Conservation (phyloP, 2,113 vertebrate genomes). For the Otolemur garnettii region DNA sequence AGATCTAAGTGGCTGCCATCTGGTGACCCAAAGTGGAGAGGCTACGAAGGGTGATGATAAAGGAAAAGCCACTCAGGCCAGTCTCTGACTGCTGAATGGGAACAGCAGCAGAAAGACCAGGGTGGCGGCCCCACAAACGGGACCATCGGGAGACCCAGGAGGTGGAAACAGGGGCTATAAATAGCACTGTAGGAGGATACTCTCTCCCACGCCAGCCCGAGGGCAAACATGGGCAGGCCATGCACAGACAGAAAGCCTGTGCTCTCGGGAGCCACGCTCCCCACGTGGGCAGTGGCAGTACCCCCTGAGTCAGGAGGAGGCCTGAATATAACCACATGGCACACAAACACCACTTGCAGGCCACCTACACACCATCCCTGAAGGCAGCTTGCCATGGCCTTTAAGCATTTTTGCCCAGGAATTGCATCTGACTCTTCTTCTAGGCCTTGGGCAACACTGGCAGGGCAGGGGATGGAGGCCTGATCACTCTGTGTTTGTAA, state of each 20-base stretch:
- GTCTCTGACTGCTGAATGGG: background rate
- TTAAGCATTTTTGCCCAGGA: background rate
- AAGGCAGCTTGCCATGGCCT: background rate
- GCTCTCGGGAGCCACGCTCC: background rate
- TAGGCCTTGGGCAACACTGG: background rate
- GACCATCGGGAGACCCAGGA: background rate
- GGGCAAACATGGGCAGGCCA: background rate
- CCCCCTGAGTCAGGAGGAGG: background rate
- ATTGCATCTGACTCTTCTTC: background rate
- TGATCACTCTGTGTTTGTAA: background rate
- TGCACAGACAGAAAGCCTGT: background rate
- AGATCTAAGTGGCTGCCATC: background rate
- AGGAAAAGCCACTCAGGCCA: background rate
- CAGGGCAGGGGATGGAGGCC: rapidly evolving
- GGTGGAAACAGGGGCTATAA: background rate
- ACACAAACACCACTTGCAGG: rapidly evolving
- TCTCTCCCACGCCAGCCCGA: background rate
- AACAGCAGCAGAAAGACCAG: background rate
- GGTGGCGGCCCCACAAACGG: background rate
- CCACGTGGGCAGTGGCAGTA: background rate
- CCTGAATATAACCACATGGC: rapidly evolving
- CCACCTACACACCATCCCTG: background rate
- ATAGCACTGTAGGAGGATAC: background rate
- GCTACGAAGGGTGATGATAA: background rate
- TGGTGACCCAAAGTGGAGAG: background rate